A percentile compares a stretch with the other conserved stretches of the same genome.
These are phyloP conservation scores for Mesorhabditis spiculigera DNA, from an alignment of 2,888 invertebrate species.

Conservation along the genomic window DNA sequence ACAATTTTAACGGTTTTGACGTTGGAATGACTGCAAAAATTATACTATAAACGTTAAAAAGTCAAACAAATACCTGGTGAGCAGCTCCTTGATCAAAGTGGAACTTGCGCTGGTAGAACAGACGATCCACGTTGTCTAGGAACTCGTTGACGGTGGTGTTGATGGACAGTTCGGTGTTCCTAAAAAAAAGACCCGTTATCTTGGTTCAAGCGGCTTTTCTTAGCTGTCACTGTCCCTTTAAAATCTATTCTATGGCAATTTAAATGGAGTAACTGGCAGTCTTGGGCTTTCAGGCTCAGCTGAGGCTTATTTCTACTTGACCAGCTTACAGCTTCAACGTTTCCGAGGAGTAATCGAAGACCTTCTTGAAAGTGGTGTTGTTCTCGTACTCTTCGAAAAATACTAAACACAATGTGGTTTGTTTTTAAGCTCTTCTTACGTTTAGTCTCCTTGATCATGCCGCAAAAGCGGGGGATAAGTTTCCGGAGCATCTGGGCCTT, in stretches of 20 bases:
- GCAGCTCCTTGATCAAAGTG: neutral
- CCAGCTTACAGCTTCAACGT: neutral
- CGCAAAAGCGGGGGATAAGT: neutral
- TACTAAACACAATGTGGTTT: neutral
- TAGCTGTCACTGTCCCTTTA: too few species aligned
- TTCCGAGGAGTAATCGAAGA: neutral
- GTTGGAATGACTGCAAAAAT: too few species aligned
- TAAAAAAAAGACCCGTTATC: too few species aligned
- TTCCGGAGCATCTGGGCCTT: neutral
- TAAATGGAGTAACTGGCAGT: too few species aligned
- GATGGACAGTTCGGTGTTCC: too few species aligned
- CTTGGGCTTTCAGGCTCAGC: too few species aligned
- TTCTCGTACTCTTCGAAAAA: neutral
- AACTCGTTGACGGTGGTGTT: neutral
- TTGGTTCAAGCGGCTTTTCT: too few species aligned
- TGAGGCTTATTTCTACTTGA: neutral
- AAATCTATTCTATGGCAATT: too few species aligned
- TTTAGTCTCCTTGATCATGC: too few species aligned
- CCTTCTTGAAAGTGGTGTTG: neutral
- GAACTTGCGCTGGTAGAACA: neutral
- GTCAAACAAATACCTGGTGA: neutral
- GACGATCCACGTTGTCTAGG: neutral
- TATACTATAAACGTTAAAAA: neutral
- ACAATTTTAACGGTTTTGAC: too few species aligned
- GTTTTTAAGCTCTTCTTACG: neutral